A percentile compares a stretch with the other conserved stretches of the same genome.
Conservation (phyloP, 2,888 invertebrate genomes). For the Eumacrocentrus americanus region DNA sequence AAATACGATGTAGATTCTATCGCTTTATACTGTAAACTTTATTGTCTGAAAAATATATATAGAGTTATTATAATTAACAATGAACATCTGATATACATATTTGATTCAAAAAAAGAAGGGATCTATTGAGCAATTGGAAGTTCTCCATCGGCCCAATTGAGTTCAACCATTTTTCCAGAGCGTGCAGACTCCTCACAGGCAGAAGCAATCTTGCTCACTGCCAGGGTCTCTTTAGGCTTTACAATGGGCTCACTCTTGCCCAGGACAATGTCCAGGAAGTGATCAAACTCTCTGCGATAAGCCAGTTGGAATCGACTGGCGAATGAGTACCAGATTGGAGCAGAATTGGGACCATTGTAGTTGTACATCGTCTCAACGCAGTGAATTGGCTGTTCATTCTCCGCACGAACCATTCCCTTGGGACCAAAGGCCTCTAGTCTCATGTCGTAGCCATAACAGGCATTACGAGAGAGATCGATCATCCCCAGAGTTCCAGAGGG, state of each 20-base stretch:
- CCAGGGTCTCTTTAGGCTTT: constrained; percentile 64
- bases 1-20: constrained; percentile 29
- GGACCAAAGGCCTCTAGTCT: constrained; percentile 71
- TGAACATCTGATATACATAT: too few species aligned
- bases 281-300: constrained; percentile 67
- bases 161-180: constrained; percentile 63
- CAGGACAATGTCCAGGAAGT: constrained; percentile 67
- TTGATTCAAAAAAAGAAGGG: not conserved
- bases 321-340: constrained; percentile 70
- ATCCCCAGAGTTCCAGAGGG: constrained; percentile 69
- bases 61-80: not conserved
- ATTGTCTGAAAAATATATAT: constrained; percentile 1
- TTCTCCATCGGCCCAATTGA: constrained; percentile 64
- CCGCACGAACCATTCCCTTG: constrained; percentile 66
- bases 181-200: constrained; percentile 67
- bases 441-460: constrained; percentile 73
- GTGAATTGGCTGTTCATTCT: constrained; percentile 65
- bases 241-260: constrained; percentile 62
- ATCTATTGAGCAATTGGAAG: constrained; percentile 51
- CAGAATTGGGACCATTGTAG: constrained; percentile 58
- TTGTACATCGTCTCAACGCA: constrained; percentile 61
- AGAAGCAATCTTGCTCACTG: constrained; percentile 66
- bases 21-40: constrained; percentile 38
- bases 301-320: constrained; percentile 66
- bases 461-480: constrained; percentile 70